Conservation (phyloP, 1,140 invertebrate genomes). For the Drosophila busckii region DNA sequence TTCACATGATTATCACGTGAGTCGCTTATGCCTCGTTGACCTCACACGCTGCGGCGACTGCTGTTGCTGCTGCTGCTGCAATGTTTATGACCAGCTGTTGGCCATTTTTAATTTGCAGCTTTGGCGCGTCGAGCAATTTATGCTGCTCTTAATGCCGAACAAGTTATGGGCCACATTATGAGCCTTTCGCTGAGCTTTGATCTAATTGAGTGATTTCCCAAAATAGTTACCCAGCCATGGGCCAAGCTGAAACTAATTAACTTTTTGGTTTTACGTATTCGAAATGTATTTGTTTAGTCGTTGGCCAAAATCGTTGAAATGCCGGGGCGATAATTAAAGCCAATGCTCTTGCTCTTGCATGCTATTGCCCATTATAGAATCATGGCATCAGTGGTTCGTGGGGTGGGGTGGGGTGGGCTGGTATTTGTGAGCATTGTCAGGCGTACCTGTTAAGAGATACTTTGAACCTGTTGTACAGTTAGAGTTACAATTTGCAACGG, state of each 20-base stretch:
- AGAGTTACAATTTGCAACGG: slow-evolving; percentile 76
- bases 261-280: slow-evolving; percentile 42
- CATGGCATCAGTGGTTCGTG: slow-evolving; percentile 5
- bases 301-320: slow-evolving; percentile 58
- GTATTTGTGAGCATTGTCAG: slow-evolving; percentile 34
- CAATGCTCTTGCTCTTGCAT: slow-evolving; percentile 17
- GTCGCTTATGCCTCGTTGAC: slow-evolving; percentile 36
- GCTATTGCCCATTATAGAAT: slow-evolving; percentile 1
- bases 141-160: slow-evolving; percentile 12
- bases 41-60: slow-evolving; percentile 41
- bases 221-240: slow-evolving; percentile 18
- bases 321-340: slow-evolving; percentile 67
- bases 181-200: slow-evolving; percentile 60
- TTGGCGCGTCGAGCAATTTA: not conserved
- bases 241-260: slow-evolving; percentile 62
- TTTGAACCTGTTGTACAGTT: slow-evolving; percentile 77
- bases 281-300: slow-evolving; percentile 58
- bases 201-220: slow-evolving; percentile 72
- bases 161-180: slow-evolving; percentile 53
- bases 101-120: slow-evolving; percentile 28
- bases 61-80: too few relatives aligned
- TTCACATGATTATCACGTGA: slow-evolving; percentile 76
- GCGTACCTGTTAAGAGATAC: slow-evolving; percentile 75
- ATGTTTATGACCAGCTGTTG: slow-evolving; percentile 24
- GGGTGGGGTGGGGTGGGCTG: not conserved